Evolutionary conservation across 2,888 invertebrate genomes (phyloP).

Genomic region (Agapetus fuscipes): DNA sequence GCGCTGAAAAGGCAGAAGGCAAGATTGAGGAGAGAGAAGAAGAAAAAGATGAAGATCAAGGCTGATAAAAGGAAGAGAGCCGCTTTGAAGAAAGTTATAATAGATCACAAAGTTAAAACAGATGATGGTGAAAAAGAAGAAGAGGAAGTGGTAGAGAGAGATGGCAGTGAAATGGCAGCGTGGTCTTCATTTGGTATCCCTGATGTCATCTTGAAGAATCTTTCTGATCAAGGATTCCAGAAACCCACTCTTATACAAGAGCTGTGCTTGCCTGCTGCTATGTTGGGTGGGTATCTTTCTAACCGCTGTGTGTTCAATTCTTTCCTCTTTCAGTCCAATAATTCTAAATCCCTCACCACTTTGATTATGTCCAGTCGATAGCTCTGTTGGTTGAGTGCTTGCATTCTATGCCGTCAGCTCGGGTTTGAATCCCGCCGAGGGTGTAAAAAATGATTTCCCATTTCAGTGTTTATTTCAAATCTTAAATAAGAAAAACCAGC

Average conservation of each 20-base stretch:
- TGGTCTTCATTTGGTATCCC: conserved; percentile 66
- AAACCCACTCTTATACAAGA: conserved; percentile 86
- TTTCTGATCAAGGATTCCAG: conserved; percentile 66
- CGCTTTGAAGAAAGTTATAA: not conserved
- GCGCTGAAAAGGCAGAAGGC: conserved; percentile 15
- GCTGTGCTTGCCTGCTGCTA: conserved; percentile 69
- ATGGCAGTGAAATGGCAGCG: conserved; percentile 32
- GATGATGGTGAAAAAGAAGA: conserved; percentile 21
- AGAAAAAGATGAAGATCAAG: conserved; percentile 17
- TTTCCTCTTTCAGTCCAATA: not conserved
- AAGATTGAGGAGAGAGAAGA: conserved; percentile 14
- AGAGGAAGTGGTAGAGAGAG: conserved; percentile 17
- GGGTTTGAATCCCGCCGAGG: too few relatives aligned
- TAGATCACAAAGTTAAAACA: not conserved
- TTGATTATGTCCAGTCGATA: too few relatives aligned
- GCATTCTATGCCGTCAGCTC: too few relatives aligned
- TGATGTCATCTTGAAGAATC: conserved; percentile 56
- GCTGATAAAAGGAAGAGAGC: conserved; percentile 1
- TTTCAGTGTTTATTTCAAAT: too few relatives aligned
- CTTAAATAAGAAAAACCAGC: too few relatives aligned
- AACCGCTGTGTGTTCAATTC: too few relatives aligned
- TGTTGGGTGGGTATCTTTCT: conserved; percentile 55
- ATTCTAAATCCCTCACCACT: too few relatives aligned
- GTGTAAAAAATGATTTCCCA: too few relatives aligned
- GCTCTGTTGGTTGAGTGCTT: too few relatives aligned